A percentile compares a stretch with the other conserved stretches of the same genome.
These are phyloP conservation scores for Gymnoscelis rufifasciata DNA, from an alignment of 2,888 invertebrate species.

Conservation along the genomic window DNA sequence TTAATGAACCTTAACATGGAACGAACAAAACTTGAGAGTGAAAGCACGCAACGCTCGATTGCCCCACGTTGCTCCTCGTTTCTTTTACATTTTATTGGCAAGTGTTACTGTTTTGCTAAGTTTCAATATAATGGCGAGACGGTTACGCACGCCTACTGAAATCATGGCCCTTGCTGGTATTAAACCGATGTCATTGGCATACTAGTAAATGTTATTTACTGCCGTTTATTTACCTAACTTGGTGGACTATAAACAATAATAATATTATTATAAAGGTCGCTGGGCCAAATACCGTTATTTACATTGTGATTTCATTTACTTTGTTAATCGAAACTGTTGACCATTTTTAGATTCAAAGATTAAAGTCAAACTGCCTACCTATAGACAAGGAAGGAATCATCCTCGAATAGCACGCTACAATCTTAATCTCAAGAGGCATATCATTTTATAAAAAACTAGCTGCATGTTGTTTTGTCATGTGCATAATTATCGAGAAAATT, in stretches of 20 bases:
- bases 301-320: no score
- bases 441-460: no score
- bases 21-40: slow-evolving; percentile 52
- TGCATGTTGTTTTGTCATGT: no score
- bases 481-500: no score
- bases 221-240: neutral
- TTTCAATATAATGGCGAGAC: slow-evolving; percentile 37
- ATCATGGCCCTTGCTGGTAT: slow-evolving; percentile 31
- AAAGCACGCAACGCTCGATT: slow-evolving; percentile 65
- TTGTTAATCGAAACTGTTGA: no score
- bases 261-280: neutral
- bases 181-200: neutral
- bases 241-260: neutral
- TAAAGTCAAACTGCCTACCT: no score
- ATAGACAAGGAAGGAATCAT: no score
- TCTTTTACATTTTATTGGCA: slow-evolving; percentile 47
- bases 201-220: neutral
- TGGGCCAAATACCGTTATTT: neutral
- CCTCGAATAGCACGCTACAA: no score
- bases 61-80: slow-evolving; percentile 47
- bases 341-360: no score
- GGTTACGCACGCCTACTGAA: slow-evolving; percentile 37
- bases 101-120: slow-evolving; percentile 56
- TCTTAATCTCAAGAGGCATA: no score
- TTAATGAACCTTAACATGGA: slow-evolving; percentile 42